Conservation (phyloP, 2,888 invertebrate species). For the Aquatica leii region DNA sequence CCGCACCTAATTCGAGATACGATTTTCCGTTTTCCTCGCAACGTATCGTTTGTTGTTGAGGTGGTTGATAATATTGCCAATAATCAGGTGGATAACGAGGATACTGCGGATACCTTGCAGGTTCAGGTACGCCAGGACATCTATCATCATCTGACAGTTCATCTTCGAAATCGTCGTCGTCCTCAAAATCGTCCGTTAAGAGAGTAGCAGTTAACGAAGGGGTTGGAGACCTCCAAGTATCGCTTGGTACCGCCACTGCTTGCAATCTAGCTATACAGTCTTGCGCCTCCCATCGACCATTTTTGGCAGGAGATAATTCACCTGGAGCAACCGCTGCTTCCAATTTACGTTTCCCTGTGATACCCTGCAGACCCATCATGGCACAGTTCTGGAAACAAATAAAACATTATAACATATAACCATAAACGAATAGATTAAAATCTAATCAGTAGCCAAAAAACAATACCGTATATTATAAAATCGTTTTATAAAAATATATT, state of each 20-base stretch:
- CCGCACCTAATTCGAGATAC: slow-evolving; percentile 84
- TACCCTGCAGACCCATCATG: slow-evolving; percentile 80
- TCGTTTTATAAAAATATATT: no score
- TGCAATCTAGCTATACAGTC: slow-evolving; percentile 73
- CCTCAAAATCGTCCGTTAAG: slow-evolving; percentile 62
- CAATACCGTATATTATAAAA: no score
- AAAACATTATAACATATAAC: no score
- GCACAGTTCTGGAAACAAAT: slow-evolving; percentile 66
- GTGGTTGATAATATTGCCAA: slow-evolving; percentile 64
- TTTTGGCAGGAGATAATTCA: slow-evolving; percentile 64
- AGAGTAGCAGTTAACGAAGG: slow-evolving; percentile 58
- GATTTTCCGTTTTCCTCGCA: slow-evolving; percentile 91
- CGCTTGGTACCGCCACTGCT: slow-evolving; percentile 74
- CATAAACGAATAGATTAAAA: no score
- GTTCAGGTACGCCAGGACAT: slow-evolving; percentile 63
- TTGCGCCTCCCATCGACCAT: slow-evolving; percentile 65
- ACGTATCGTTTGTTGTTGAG: slow-evolving; percentile 80
- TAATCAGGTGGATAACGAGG: slow-evolving; percentile 60
- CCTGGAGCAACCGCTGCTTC: slow-evolving; percentile 61
- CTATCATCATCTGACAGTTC: slow-evolving; percentile 65
- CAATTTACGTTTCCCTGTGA: slow-evolving; percentile 74
- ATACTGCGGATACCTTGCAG: slow-evolving; percentile 52
- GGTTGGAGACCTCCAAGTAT: slow-evolving; percentile 64
- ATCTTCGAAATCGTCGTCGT: slow-evolving; percentile 70
- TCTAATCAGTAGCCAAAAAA: no score